Evolutionary conservation across 2,797 vertebrate species (phyloP), one percentile per base, ranked within the genome.

Genomic region (Lagocephalus sceleratus): DNA sequence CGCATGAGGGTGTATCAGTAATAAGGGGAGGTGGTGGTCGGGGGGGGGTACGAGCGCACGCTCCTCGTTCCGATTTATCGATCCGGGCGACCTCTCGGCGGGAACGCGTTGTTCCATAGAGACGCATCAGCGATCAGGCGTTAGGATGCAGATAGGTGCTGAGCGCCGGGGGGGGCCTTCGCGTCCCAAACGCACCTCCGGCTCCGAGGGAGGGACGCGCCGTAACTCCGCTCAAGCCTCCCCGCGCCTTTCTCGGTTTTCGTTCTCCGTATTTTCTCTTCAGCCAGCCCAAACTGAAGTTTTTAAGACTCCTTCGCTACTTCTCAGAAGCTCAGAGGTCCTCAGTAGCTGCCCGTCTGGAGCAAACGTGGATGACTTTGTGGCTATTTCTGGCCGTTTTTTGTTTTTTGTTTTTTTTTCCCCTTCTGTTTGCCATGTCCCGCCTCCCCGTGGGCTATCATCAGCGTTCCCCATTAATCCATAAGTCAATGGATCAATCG

Each of bases 51-150:
- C 51, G 57, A 54, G 73, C 58, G 25, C 48, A 20, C 54, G 71
- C 32, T 35, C 85, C 85, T 83, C 54, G 64, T 86, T 85, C 79
- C 83, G 74, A 85, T 88, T 79, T 91, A 90, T 91, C 64, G 90
- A 91, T 91, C 87, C 71, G 45, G 73, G 71, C 79, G 69, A 76
- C 67, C 69, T 77, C 71, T 80, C 76, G 71, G 41, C 68, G 57
- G 56, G 62, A 56, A 61, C 35, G 4, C 20, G 49, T 12, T 53
- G 43, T 71, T 64, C 73, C 20, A 51, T 32, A 23, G 45, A 47
- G 35, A n/a, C 38, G 22, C 14, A 35, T 47, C 20, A 29, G 40
- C 40, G 50, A n/a, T n/a, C n/a, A n/a, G n/a, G 54, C 60, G 63
- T 54, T 52, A 53, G 23, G 23, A 51, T 65, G 68, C 48, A 55